These are phyloP conservation scores for Plemyria rubiginata DNA, from an alignment of 2,888 invertebrate genomes.

Conservation along the genomic window DNA sequence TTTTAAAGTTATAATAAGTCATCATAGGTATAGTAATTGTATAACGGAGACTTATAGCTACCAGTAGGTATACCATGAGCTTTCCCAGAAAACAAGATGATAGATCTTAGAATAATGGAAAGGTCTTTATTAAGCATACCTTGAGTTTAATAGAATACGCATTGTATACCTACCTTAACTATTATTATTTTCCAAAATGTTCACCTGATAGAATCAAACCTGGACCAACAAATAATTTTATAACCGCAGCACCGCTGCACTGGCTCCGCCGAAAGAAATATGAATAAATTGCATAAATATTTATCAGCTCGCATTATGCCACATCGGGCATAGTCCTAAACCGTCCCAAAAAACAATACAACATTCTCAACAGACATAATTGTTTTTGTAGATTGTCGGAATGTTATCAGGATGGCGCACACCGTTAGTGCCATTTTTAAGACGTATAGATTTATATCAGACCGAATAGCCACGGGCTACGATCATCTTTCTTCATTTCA, in stretches of 20 bases:
- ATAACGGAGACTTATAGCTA: too few species aligned
- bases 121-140: too few species aligned
- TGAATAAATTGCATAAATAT: conserved; percentile 83
- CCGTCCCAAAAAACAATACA: conserved; percentile 67
- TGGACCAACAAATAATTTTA: conserved; percentile 22
- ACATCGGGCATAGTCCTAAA: conserved; percentile 60
- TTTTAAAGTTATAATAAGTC: too few species aligned
- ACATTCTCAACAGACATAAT: conserved; percentile 72
- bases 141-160: too few species aligned
- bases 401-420: conserved; percentile 69
- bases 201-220: conserved; percentile 23
- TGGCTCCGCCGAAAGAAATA: conserved; percentile 54
- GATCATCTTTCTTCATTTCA: conserved; percentile 42
- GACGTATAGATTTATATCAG: conserved; percentile 54
- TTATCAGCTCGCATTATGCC: conserved; percentile 73
- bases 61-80: too few species aligned
- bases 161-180: too few species aligned
- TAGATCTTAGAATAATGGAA: too few species aligned
- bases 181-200: neutral
- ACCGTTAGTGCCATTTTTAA: conserved; percentile 77
- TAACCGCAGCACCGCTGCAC: conserved; percentile 40
- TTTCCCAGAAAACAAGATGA: too few species aligned
- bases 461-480: conserved; percentile 42
- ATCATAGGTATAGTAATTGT: too few species aligned
- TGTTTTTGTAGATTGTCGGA: conserved; percentile 76